phyloP scores from a whole-genome alignment of 2,113 vertebrate species.

The Scopus umbretta region DNA sequence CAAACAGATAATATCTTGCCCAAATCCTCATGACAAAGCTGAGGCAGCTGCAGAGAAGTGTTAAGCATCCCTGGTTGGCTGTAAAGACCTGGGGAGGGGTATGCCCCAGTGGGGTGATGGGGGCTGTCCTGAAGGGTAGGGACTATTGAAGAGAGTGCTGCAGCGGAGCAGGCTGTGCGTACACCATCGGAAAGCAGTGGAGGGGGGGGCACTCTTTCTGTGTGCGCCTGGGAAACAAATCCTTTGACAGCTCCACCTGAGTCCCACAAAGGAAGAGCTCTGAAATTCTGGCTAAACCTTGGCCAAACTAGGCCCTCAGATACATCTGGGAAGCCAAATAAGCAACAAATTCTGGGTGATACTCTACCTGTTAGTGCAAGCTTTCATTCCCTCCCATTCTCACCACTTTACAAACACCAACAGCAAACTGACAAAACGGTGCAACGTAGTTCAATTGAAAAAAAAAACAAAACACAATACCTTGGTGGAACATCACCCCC shows the following conservation, averaged over 20 bases:
- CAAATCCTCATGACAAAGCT: not conserved
- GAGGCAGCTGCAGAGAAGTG: not conserved
- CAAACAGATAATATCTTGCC: not conserved
- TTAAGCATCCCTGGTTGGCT: not conserved
- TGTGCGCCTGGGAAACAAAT: fast-evolving
- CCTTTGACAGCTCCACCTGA: not conserved
- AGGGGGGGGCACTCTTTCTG: fast-evolving
- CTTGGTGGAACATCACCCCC: not conserved
- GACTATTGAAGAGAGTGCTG: not conserved
- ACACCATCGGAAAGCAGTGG: not conserved
- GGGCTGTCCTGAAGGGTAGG: not conserved
- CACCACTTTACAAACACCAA: not conserved
- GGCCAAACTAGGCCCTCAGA: not conserved
- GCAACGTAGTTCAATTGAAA: not conserved
- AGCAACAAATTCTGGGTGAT: not conserved
- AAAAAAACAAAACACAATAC: not conserved
- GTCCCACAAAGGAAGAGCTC: not conserved
- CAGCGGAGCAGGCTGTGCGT: not conserved
- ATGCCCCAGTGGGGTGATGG: not conserved
- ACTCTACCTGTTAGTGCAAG: not conserved
- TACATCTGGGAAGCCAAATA: not conserved
- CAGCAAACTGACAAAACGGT: not conserved
- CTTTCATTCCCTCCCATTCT: not conserved
- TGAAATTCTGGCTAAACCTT: not conserved
- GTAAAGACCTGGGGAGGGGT: not conserved